Conservation (phyloP, 1,140 invertebrate genomes). For the Zaprionus africanus region DNA sequence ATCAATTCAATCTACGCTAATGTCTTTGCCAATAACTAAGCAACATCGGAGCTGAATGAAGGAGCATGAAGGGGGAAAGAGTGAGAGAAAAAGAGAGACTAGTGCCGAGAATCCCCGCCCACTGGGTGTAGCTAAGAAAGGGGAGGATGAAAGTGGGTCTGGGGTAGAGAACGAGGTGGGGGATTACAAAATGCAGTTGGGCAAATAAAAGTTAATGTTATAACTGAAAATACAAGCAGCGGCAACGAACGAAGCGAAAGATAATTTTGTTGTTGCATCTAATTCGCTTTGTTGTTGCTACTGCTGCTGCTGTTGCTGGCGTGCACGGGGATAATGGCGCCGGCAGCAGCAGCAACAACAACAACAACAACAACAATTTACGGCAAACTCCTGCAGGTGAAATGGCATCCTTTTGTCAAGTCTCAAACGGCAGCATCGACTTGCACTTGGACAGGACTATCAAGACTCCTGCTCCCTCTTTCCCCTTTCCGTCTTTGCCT, state of each 20-base stretch:
- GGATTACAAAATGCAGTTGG: constrained; percentile 56
- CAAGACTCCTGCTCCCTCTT: not conserved
- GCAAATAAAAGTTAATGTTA: constrained; percentile 78
- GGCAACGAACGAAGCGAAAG: constrained; percentile 52
- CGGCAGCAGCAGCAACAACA: constrained; percentile 36
- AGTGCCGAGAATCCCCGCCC: not conserved
- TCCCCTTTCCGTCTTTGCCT: not conserved
- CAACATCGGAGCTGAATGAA: not conserved
- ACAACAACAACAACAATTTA: constrained; percentile 71
- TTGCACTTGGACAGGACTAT: constrained; percentile 28
- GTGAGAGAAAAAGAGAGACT: not conserved
- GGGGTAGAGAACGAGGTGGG: not conserved
- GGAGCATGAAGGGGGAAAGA: not conserved
- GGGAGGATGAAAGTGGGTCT: not conserved
- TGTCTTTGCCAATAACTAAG: constrained; percentile 12
- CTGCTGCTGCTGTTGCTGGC: constrained; percentile 31
- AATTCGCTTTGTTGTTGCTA: constrained; percentile 62
- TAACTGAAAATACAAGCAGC: constrained; percentile 60
- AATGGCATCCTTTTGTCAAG: constrained; percentile 78
- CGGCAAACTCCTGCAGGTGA: constrained; percentile 69
- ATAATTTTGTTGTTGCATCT: constrained; percentile 72
- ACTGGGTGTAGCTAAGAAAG: not conserved
- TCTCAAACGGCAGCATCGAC: constrained; percentile 52
- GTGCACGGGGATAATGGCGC: constrained; percentile 21
- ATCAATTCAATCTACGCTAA: constrained; percentile 31